Percentiles rank a stretch among this genome's conserved stretches.
phyloP scores from a whole-genome alignment of 2,113 vertebrate species.

The Coptodon bakossiorum region DNA sequence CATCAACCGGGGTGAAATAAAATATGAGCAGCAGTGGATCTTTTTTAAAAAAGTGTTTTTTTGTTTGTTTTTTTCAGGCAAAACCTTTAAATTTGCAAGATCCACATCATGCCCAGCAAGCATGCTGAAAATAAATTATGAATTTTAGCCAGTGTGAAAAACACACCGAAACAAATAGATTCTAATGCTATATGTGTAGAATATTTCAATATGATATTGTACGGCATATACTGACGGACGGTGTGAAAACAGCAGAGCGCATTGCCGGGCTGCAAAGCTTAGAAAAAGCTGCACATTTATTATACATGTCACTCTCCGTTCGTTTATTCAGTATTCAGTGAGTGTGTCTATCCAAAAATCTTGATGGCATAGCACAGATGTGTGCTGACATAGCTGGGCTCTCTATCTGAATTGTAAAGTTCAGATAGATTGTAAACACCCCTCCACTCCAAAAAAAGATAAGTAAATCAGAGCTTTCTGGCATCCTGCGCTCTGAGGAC shows the following conservation, averaged over 20 bases:
- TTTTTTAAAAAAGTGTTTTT: not conserved
- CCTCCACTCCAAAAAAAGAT: not conserved
- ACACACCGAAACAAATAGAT: not conserved
- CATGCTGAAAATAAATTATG: not conserved
- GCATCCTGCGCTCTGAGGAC: not conserved
- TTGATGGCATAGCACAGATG: constrained; percentile 15
- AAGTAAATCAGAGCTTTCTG: constrained; percentile 19
- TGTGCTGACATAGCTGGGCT: not conserved
- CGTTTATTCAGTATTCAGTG: constrained; percentile 3
- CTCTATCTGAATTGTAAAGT: constrained; percentile 7
- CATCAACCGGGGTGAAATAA: not conserved
- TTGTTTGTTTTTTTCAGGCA: not conserved
- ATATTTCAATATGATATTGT: not conserved
- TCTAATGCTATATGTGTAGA: not conserved
- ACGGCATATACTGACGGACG: not conserved
- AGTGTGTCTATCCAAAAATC: not conserved
- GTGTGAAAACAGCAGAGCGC: not conserved
- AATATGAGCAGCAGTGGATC: not conserved
- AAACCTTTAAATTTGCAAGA: not conserved
- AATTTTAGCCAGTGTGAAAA: not conserved
- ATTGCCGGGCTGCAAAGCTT: not conserved
- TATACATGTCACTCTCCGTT: constrained; percentile 2
- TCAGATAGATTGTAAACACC: not conserved
- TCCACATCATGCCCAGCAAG: not conserved
- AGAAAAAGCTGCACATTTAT: not conserved